Base-by-base conservation (phyloP, 2,888 invertebrate species). In the Cybosia mesomella region DNA sequence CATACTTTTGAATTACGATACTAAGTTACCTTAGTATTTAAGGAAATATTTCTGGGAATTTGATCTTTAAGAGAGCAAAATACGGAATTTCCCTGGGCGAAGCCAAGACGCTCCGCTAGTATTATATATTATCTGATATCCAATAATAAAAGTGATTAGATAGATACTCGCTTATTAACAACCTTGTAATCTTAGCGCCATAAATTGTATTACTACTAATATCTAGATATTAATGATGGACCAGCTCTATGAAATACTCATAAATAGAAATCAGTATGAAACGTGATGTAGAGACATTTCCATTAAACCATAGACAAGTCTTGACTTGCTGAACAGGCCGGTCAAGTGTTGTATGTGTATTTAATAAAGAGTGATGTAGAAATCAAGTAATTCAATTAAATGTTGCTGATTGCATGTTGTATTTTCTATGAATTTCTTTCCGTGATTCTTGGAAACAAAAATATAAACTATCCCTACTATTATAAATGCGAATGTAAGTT, bases 311-410 rank as follows among this genome's bases (percentile, higher is more conserved):
- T 63, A 49, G 32, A 43, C 43, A 43, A 43, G 49, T 7, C 28
- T 21, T 34, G 28, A 34, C 54, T 66, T 28, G 22, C 55, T 22
- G 28, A 39, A 55, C 55, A 54, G n/a, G 66, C 43, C n/a, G 3
- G 24, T 13, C 53, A 58, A 34, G 58, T 53, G 24, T 55, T 61
- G 39, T 24, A 18, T 49, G 15, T 58, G 11, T 54, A 2, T 34
- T 34, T 68, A 55, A 55, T 49, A 34, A 62, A 24, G 36, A 54
- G 21, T 11, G 21, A 39, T 61, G 60, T 69, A 62, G 68, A 69
- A 68, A 65, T 62, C 65, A 28, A 32, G 8, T 32, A 18, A n/a
- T 28, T 11, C 24, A 49, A 49, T 53, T 62, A 8, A 32, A 24
- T 13, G n/a, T 28, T 13, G 7, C 7, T 15, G n/a, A 43, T 43